Percentiles rank a stretch among this genome's conserved stretches.
phyloP scores from a whole-genome alignment of 2,113 vertebrate species.

The Callipepla squamata region DNA sequence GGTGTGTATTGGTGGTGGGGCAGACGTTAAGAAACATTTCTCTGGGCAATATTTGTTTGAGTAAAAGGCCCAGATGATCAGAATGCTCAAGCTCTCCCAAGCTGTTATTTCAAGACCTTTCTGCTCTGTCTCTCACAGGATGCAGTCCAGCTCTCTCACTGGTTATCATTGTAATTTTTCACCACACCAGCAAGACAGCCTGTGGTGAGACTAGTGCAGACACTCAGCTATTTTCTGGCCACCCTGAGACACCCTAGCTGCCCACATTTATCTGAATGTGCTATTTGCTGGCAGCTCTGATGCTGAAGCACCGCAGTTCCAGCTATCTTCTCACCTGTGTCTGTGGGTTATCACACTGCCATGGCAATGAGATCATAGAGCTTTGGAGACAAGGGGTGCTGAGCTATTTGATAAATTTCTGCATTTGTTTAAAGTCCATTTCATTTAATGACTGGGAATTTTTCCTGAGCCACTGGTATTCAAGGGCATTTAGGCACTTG shows the following conservation, averaged over 20 bases:
- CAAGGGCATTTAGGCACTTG: slow-evolving; percentile 13
- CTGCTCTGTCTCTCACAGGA: neutral
- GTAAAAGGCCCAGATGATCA: neutral
- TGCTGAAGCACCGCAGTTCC: rapidly evolving
- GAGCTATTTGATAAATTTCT: neutral
- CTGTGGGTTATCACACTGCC: neutral
- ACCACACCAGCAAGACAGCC: neutral
- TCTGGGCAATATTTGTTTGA: neutral
- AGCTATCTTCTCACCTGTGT: neutral
- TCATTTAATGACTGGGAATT: neutral
- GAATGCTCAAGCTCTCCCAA: neutral
- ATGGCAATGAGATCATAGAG: too few species aligned
- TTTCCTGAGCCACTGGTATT: neutral
- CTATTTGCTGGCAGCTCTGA: neutral
- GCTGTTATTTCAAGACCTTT: neutral
- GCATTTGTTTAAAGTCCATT: slow-evolving; percentile 14
- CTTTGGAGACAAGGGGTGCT: neutral
- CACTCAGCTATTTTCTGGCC: neutral
- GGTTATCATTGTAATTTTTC: neutral
- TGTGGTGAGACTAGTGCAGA: neutral
- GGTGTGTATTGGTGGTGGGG: neutral
- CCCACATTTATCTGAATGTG: neutral
- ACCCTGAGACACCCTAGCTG: neutral
- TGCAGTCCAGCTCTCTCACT: neutral
- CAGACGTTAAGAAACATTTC: neutral